A percentile compares a stretch with the other conserved stretches of the same genome.
Conservation (phyloP, 2,888 invertebrate genomes). For the Macrosiphum euphorbiae region DNA sequence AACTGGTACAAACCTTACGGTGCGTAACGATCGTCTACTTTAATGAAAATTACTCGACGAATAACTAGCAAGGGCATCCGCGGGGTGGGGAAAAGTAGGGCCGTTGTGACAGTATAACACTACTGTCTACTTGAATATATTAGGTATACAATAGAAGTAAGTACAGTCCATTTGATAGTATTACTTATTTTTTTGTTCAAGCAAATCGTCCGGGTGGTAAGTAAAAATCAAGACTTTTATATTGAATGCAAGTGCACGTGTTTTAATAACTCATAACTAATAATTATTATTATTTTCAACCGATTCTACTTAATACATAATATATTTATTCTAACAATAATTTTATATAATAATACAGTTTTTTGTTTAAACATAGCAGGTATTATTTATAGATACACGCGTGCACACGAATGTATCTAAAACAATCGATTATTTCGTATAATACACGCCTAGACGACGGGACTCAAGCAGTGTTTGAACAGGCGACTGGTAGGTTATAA, state of each 20-base stretch:
- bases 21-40: no score
- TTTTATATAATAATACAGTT: background rate
- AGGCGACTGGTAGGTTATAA: background rate
- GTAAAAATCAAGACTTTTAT: background rate
- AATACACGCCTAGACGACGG: background rate
- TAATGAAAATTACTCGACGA: no score
- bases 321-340: background rate
- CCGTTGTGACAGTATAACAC: no score
- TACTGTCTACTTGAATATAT: no score
- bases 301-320: background rate
- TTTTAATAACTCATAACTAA: background rate
- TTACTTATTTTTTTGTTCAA: background rate
- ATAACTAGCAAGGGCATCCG: no score
- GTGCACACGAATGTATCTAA: background rate
- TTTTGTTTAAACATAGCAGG: background rate
- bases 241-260: background rate
- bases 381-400: no score
- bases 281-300: background rate
- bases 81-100: no score
- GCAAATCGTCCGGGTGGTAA: background rate
- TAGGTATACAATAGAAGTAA: no score
- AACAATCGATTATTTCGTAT: background rate
- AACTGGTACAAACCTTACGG: background rate
- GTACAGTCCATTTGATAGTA: background rate
- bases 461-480: background rate